Percentiles rank a stretch among this genome's conserved stretches.
Evolutionary conservation across 2,113 vertebrate genomes (phyloP).

Genomic region (Donacobius atricapilla): DNA sequence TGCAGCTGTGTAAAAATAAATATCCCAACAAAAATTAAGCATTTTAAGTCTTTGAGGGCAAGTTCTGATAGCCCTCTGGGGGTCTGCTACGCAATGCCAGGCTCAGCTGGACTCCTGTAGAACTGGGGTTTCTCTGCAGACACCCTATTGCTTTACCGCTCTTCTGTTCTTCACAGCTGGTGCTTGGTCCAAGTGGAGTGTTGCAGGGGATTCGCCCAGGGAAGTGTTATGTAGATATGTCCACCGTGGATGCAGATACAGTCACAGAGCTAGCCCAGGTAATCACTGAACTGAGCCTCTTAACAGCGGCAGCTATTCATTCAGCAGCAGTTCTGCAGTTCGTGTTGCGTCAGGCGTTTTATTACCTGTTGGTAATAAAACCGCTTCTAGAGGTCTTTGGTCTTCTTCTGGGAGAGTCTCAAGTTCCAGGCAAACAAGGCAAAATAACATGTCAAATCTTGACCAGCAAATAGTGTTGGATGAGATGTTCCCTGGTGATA

Average conservation of each 20-base stretch:
- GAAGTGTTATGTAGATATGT: constrained; percentile 98
- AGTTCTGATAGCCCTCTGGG: not conserved
- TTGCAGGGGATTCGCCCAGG: constrained; percentile 96
- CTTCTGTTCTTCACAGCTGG: constrained; percentile 82
- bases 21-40: not conserved
- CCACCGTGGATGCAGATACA: constrained; percentile 95
- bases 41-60: not conserved
- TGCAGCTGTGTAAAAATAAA: not conserved
- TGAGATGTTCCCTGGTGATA: not conserved
- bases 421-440: not conserved
- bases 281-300: not conserved
- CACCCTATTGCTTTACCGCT: constrained; percentile 76
- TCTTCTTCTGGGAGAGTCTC: not conserved
- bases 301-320: not conserved
- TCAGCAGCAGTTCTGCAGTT: not conserved
- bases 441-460: not conserved
- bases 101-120: not conserved
- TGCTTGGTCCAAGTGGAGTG: constrained; percentile 94
- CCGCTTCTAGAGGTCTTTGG: not conserved
- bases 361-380: not conserved
- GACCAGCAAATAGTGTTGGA: not conserved
- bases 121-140: constrained; percentile 44
- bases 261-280: constrained; percentile 95
- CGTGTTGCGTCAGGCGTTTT: not conserved
- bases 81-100: not conserved